A percentile compares a stretch with the other conserved stretches of the same genome.
These are phyloP conservation scores for Thecophora atra DNA, from an alignment of 2,888 invertebrate species.

Conservation along the genomic window DNA sequence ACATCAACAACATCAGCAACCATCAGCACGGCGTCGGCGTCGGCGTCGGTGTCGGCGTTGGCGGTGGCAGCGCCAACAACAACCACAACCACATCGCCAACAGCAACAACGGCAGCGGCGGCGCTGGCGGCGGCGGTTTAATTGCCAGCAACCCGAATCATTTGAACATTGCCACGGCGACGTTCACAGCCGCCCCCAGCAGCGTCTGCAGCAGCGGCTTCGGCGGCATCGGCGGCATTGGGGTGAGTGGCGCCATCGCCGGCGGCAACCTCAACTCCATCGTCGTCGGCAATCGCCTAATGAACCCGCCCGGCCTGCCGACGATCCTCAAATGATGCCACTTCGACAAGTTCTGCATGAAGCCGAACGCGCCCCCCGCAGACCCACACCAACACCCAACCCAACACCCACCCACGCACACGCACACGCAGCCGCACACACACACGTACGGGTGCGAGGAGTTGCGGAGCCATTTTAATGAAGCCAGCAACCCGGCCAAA, in stretches of 20 bases:
- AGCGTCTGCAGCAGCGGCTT: slow-evolving; percentile 49
- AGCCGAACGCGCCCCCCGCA: slow-evolving; percentile 50
- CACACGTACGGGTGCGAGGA: slow-evolving; percentile 8
- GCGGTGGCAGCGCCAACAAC: slow-evolving; percentile 29
- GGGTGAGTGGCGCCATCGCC: slow-evolving; percentile 37
- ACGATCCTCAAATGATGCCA: slow-evolving; percentile 63
- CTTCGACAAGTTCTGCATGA: slow-evolving; percentile 57
- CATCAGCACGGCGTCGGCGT: slow-evolving; percentile 41
- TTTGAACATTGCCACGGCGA: slow-evolving; percentile 55
- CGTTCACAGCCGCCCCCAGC: slow-evolving; percentile 54
- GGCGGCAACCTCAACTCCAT: slow-evolving; percentile 58
- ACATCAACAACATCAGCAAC: slow-evolving; percentile 48
- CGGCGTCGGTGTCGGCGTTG: slow-evolving; percentile 31
- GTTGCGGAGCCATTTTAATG: slow-evolving; percentile 40
- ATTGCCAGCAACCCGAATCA: slow-evolving; percentile 48
- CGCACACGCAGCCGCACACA: slow-evolving; percentile 22
- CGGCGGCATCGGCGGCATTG: slow-evolving; percentile 51
- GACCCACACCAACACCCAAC: slow-evolving; percentile 34
- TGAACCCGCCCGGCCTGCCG: slow-evolving; percentile 58
- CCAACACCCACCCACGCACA: slow-evolving; percentile 48
- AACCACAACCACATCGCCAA: slow-evolving; percentile 1
- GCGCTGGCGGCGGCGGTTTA: slow-evolving; percentile 43
- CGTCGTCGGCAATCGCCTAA: slow-evolving; percentile 60
- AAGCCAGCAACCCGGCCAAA: slow-evolving; percentile 44
- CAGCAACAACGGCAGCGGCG: slow-evolving; percentile 18